Evolutionary conservation across 1,140 invertebrate genomes (phyloP).

Genomic region (Galendromus occidentalis): DNA sequence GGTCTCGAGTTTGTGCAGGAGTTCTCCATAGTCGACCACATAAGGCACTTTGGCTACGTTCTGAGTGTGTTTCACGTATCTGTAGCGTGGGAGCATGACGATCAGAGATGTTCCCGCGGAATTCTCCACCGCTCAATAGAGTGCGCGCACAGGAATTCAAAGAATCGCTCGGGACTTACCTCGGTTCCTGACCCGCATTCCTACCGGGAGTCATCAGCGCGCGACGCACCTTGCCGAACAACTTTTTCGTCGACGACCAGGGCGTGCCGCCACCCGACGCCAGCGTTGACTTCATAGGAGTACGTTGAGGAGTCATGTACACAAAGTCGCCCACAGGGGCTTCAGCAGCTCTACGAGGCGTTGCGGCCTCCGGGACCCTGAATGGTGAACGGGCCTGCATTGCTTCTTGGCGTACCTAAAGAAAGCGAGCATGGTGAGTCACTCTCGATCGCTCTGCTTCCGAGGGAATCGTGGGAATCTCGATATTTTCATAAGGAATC

Average conservation of each 20-base stretch:
- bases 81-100: background rate
- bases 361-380: background rate
- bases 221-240: background rate
- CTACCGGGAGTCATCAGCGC: background rate
- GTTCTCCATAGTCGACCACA: background rate
- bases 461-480: too few relatives aligned
- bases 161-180: background rate
- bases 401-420: background rate
- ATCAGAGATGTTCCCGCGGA: too few relatives aligned
- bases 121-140: too few relatives aligned
- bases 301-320: background rate
- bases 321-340: background rate
- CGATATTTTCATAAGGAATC: too few relatives aligned
- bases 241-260: background rate
- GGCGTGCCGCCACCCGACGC: background rate
- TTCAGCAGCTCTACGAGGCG: background rate
- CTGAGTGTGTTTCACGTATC: constrained; percentile 4
- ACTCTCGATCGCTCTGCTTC: too few relatives aligned
- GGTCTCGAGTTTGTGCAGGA: background rate
- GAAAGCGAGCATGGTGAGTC: too few relatives aligned
- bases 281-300: background rate
- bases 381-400: background rate
- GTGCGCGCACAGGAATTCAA: too few relatives aligned
- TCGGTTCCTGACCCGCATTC: background rate
- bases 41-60: constrained; percentile 9